Evolutionary conservation across 2,113 vertebrate species (phyloP).

Genomic region (Chelonoidis abingdonii): DNA sequence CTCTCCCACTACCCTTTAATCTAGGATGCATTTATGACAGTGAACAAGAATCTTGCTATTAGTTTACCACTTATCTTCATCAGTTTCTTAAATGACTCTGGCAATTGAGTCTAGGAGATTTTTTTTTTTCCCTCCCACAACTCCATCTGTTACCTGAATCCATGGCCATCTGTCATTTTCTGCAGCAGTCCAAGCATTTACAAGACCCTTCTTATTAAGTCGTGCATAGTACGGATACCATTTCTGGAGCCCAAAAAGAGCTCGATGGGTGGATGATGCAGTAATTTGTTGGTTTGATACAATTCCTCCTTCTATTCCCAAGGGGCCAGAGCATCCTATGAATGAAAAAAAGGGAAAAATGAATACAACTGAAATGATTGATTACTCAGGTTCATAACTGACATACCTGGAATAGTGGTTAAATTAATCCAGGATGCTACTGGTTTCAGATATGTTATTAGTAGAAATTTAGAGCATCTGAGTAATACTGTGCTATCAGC

Average conservation of each 20-base stretch:
- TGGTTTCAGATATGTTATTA: background rate
- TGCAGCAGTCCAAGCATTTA: slow-evolving; percentile 98
- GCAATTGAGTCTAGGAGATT: slow-evolving; percentile 30
- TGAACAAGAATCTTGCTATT: slow-evolving; percentile 19
- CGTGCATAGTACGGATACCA: slow-evolving; percentile 99
- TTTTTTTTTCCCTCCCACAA: background rate
- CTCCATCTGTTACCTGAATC: slow-evolving; percentile 94
- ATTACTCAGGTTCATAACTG: background rate
- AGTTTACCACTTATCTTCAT: slow-evolving; percentile 38
- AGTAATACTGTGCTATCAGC: background rate
- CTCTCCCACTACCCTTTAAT: background rate
- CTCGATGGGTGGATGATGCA: slow-evolving; percentile 96
- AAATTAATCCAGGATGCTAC: background rate
- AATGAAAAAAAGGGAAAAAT: background rate
- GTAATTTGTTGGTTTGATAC: slow-evolving; percentile 99
- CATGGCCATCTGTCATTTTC: slow-evolving; percentile 99
- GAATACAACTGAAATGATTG: background rate
- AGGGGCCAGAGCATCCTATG: slow-evolving; percentile 93
- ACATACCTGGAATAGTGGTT: background rate
- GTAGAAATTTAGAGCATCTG: background rate
- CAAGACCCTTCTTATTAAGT: slow-evolving; percentile 98
- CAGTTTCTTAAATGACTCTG: slow-evolving; percentile 55
- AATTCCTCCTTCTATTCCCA: slow-evolving; percentile 98
- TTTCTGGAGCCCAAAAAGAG: slow-evolving; percentile 97
- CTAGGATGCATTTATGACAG: background rate